phyloP scores from a whole-genome alignment of 2,113 vertebrate species.

The Grus americana region DNA sequence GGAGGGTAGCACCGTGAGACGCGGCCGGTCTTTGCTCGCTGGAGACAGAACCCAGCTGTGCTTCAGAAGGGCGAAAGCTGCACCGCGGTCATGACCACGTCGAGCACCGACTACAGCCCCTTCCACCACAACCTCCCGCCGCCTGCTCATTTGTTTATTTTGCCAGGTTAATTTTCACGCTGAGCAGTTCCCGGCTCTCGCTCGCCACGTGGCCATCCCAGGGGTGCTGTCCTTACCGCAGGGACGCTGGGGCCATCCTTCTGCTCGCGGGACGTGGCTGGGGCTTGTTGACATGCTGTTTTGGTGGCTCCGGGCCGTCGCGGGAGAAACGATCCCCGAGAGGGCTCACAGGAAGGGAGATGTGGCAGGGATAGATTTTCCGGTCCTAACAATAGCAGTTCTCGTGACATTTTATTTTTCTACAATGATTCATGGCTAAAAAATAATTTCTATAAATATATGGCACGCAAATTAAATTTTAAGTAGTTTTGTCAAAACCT shows the following conservation, averaged over 20 bases:
- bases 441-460: not conserved
- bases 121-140: accelerated
- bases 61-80: not conserved
- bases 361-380: not conserved
- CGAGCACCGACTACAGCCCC: accelerated
- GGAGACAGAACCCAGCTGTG: not conserved
- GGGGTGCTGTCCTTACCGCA: no score
- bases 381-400: not conserved
- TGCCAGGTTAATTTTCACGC: not conserved
- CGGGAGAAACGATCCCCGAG: not conserved
- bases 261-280: accelerated
- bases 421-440: not conserved
- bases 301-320: not conserved
- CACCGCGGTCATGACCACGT: accelerated
- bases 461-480: accelerated
- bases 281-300: not conserved
- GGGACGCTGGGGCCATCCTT: not conserved
- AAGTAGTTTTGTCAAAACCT: not conserved
- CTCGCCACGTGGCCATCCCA: accelerated
- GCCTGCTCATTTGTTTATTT: no score
- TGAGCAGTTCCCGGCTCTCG: accelerated
- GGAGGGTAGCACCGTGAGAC: not conserved
- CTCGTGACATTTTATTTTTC: not conserved
- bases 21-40: not conserved
- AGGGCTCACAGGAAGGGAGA: not conserved